A percentile compares a stretch with the other conserved stretches of the same genome.
Evolutionary conservation across 2,888 invertebrate genomes (phyloP).

Genomic region (Gortyna flavago): DNA sequence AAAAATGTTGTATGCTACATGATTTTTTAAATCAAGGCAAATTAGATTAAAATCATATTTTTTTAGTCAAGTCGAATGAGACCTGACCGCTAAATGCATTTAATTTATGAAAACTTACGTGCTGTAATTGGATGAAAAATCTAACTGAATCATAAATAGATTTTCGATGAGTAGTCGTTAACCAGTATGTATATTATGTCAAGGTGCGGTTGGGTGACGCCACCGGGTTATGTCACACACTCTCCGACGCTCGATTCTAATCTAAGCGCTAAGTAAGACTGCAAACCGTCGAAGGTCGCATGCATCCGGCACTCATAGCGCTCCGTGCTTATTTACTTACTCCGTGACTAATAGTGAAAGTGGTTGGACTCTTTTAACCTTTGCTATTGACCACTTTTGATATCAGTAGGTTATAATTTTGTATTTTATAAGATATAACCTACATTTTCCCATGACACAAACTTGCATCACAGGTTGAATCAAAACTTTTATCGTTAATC

Average conservation of each 20-base stretch:
- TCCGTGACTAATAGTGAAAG: constrained; percentile 74
- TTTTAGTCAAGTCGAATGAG: background rate
- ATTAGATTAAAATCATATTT: background rate
- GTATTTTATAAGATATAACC: constrained; percentile 22
- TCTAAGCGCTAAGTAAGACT: constrained; percentile 82
- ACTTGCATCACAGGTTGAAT: constrained; percentile 42
- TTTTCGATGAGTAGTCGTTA: constrained; percentile 50
- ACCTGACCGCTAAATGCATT: background rate
- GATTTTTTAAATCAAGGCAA: background rate
- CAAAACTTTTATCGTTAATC: constrained; percentile 17
- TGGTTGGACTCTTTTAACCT: constrained; percentile 67
- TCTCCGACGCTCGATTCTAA: constrained; percentile 77
- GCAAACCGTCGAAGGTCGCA: constrained; percentile 84
- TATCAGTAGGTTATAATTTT: constrained; percentile 65
- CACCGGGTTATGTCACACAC: constrained; percentile 86
- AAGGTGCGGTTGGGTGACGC: constrained; percentile 85
- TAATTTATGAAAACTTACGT: background rate
- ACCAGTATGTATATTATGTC: constrained; percentile 77
- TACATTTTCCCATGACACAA: constrained; percentile 25
- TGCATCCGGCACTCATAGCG: constrained; percentile 78
- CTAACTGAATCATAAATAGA: constrained; percentile 30
- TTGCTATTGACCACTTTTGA: constrained; percentile 71
- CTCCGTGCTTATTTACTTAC: constrained; percentile 46
- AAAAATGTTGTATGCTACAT: background rate
- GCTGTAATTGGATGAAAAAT: constrained; percentile 9